phyloP scores from a whole-genome alignment of 2,888 invertebrate species.

The Xylota sylvarum region DNA sequence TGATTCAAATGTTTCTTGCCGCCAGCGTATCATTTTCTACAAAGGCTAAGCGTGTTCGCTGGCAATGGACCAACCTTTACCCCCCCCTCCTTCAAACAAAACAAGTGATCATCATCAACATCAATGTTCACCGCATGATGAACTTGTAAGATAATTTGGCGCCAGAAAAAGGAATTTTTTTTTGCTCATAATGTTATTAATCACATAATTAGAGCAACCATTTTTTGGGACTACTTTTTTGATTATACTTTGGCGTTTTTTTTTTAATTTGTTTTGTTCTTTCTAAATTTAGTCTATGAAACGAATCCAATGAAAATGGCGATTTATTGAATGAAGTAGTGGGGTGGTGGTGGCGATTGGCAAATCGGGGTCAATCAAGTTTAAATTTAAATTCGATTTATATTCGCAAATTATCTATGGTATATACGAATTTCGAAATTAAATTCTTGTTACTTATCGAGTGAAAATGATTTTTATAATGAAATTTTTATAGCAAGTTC shows the following conservation, averaged over 20 bases:
- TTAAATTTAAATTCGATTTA: constrained; percentile 20
- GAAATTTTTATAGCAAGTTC: too few relatives aligned
- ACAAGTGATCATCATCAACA: constrained; percentile 11
- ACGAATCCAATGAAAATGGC: background rate
- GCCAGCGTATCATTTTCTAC: constrained; percentile 28
- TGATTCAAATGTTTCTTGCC: constrained; percentile 15
- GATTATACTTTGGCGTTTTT: background rate
- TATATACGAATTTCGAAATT: background rate
- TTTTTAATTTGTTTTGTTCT: background rate
- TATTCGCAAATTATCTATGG: background rate
- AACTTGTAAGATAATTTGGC: constrained; percentile 39
- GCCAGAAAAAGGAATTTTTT: background rate
- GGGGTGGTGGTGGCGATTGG: background rate
- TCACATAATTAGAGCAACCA: constrained; percentile 7
- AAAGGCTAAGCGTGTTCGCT: constrained; percentile 29
- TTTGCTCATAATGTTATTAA: background rate
- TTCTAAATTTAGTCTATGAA: constrained; percentile 5
- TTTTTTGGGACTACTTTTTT: background rate
- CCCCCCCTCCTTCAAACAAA: background rate
- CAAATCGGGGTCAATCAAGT: constrained; percentile 17
- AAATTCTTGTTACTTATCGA: background rate
- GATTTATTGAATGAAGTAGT: constrained; percentile 7
- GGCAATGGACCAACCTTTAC: constrained; percentile 32
- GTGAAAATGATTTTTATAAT: too few relatives aligned
- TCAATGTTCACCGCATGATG: constrained; percentile 16